These are phyloP conservation scores for Hypanus sabinus DNA, from an alignment of 2,113 vertebrate genomes.

Conservation along the genomic window DNA sequence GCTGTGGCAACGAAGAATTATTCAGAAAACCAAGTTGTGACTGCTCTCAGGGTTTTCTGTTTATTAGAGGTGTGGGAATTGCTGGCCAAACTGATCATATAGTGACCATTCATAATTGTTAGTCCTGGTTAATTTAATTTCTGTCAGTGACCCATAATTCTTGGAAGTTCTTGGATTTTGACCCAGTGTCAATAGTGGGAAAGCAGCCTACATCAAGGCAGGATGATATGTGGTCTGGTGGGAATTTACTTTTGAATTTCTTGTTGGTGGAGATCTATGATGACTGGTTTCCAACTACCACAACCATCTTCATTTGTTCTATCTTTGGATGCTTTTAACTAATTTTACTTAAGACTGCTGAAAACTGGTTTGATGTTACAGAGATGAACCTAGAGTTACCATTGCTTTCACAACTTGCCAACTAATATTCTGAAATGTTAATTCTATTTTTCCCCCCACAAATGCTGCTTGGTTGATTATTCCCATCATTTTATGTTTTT, in stretches of 20 bases:
- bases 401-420: not conserved
- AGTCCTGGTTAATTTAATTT: not conserved
- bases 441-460: no score
- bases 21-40: no score
- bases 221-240: not conserved
- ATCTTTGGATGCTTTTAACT: not conserved
- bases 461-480: no score
- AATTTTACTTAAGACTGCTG: not conserved
- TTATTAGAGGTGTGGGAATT: not conserved
- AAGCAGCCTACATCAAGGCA: not conserved
- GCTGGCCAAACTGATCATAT: not conserved
- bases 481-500: no score
- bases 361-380: not conserved
- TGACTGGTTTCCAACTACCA: not conserved
- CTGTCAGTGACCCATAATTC: not conserved
- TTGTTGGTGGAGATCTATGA: not conserved
- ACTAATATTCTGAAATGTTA: not conserved
- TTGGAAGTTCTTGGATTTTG: not conserved
- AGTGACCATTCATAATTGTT: not conserved
- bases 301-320: not conserved
- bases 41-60: no score
- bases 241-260: not conserved
- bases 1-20: no score
- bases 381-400: not conserved
- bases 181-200: not conserved